Base-by-base conservation (phyloP, 2,797 vertebrate species). In the Onychomys leucogaster region DNA sequence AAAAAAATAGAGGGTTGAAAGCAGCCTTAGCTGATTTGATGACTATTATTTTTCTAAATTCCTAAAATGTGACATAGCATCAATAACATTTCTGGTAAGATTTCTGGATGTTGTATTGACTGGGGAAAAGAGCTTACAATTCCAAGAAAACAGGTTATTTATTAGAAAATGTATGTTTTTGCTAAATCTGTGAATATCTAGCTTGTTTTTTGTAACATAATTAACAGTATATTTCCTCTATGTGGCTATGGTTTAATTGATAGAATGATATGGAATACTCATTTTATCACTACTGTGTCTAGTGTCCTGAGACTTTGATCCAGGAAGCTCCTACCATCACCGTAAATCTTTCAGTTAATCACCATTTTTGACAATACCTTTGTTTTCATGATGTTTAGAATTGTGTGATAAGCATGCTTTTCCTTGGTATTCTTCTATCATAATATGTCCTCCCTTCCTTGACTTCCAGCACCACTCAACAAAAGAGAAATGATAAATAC, bases 1-100 rank as follows among this genome's bases (percentile, higher is more conserved):
- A n/a, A n/a, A n/a, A n/a, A n/a, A 87, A 89, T 78, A 9, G 89
- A 65, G 29, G 13, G 82, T 95, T 97, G 88, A 94, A 97, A 89
- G 41, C 12, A 92, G 65, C 75, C 59, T 73, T 89, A 90, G 89
- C 94, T 97, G 88, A 97, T 34, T n/a, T 69, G 32, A 32, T 17
- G 59, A 21, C 32, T 84, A 10, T 11, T 16, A n/a, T 7, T 46
- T 12, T 43, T 46, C 16, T 29, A 65, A 84, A 69, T 49, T n/a
- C 19, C 67, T 32, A n/a, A 52, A 69, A 69, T 85, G 21, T n/a
- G 32, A 25, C 32, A 52, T 6, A 5, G 11, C 63, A 69, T 12
- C 67, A 82, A 84, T 16, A 90, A 93, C 25, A n/a, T 75, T 92
- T 34, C 23, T 96, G 90, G 16, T 63, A 49, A 91, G 29, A 90